Conservation (phyloP, 2,113 vertebrate species). For the Ochotona princeps region DNA sequence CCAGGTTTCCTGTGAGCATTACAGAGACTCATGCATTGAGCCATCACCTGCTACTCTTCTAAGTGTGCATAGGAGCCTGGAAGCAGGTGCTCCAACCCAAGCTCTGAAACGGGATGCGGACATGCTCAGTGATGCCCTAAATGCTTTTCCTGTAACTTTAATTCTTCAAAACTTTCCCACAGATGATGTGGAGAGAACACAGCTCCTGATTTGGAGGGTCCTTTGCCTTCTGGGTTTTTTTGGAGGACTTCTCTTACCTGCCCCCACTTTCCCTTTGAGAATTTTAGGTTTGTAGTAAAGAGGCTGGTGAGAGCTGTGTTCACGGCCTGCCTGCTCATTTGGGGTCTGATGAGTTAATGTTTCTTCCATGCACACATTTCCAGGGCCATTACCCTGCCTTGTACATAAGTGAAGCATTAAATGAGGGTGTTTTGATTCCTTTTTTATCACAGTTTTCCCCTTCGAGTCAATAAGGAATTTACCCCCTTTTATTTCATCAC, state of each 20-base stretch:
- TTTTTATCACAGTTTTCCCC: constrained; percentile 60
- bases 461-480: constrained; percentile 74
- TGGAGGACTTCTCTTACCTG: neutral
- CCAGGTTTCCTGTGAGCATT: too few relatives aligned
- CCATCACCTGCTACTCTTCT: too few relatives aligned
- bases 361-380: neutral
- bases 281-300: neutral
- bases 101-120: too few relatives aligned
- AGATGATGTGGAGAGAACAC: neutral
- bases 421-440: constrained; percentile 64
- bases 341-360: neutral
- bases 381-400: neutral
- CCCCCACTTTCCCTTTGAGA: neutral
- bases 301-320: neutral
- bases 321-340: neutral
- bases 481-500: neutral
- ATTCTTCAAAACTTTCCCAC: constrained; percentile 25
- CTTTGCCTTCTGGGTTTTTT: neutral
- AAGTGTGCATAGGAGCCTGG: too few relatives aligned
- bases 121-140: too few relatives aligned
- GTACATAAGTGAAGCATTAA: constrained; percentile 58
- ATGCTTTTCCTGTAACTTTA: neutral
- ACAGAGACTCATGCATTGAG: too few relatives aligned
- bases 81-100: too few relatives aligned
- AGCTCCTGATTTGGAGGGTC: neutral